Percentiles rank a stretch among this genome's conserved stretches.
Evolutionary conservation across 2,797 vertebrate genomes (phyloP).

Genomic region (Crocodylus rhombifer): DNA sequence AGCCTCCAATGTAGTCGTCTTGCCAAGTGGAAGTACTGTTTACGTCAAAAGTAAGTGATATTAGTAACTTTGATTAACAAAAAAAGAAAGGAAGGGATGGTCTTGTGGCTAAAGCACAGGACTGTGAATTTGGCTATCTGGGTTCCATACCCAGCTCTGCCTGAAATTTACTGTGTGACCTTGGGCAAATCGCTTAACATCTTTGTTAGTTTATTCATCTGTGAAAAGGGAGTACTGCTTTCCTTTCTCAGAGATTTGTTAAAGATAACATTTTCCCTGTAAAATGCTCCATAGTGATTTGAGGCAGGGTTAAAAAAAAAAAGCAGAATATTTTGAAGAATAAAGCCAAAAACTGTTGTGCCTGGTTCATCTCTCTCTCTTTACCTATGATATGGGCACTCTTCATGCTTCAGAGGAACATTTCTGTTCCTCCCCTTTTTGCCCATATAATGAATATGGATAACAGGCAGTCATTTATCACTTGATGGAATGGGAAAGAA

Average conservation of each 20-base stretch:
- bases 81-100: constrained; percentile 38
- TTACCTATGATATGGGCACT: neutral
- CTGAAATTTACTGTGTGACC: neutral
- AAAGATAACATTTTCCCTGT: neutral
- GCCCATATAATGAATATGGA: neutral
- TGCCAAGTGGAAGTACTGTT: constrained; percentile 97
- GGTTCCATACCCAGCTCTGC: neutral
- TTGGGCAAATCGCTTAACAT: neutral
- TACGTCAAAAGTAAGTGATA: constrained; percentile 95
- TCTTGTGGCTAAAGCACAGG: neutral
- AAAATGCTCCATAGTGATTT: neutral
- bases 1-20: constrained; percentile 95
- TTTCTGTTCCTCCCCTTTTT: neutral
- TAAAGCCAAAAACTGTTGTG: neutral
- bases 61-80: constrained; percentile 40
- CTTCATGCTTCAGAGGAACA: neutral
- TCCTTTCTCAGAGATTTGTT: neutral
- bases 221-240: neutral
- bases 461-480: neutral
- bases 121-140: neutral
- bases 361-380: neutral
- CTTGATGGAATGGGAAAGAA: neutral
- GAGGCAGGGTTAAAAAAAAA: neutral
- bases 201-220: neutral
- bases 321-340: neutral